These are phyloP conservation scores for Nothoprocta pentlandii DNA, from an alignment of 2,113 vertebrate genomes.

Conservation along the genomic window DNA sequence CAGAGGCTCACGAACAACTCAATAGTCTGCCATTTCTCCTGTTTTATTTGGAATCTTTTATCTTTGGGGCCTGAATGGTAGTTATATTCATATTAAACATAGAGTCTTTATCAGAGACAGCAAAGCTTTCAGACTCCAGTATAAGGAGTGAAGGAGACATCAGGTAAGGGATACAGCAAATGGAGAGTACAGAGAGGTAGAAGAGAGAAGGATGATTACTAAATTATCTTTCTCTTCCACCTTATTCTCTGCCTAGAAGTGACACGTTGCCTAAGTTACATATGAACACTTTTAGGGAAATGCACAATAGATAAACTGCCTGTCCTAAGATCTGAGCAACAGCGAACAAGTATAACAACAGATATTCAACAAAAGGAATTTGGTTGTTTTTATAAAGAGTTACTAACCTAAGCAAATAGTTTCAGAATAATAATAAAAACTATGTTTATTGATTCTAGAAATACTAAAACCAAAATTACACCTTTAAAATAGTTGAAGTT, in stretches of 20 bases:
- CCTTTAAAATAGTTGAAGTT: neutral
- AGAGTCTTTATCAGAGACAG: neutral
- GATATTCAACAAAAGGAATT: neutral
- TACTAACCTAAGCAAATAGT: neutral
- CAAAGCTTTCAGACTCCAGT: neutral
- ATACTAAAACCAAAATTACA: neutral
- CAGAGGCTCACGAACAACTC: neutral
- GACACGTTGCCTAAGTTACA: neutral
- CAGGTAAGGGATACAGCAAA: neutral
- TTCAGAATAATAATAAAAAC: neutral
- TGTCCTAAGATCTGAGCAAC: too few species aligned
- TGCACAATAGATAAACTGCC: too few species aligned
- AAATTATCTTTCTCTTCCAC: neutral
- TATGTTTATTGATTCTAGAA: neutral
- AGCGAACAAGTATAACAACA: too few species aligned
- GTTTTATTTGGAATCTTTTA: neutral
- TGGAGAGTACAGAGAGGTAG: neutral
- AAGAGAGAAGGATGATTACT: neutral
- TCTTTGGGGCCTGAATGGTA: neutral
- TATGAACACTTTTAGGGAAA: neutral
- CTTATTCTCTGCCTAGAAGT: neutral
- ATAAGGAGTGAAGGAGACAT: too few species aligned
- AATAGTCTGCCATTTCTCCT: neutral
- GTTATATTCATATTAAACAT: fast-evolving
- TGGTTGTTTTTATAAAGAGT: neutral